Percentiles rank a stretch among this genome's conserved stretches.
These are phyloP conservation scores for Agrypnia vestita DNA, from an alignment of 1,140 invertebrate species.

Conservation along the genomic window DNA sequence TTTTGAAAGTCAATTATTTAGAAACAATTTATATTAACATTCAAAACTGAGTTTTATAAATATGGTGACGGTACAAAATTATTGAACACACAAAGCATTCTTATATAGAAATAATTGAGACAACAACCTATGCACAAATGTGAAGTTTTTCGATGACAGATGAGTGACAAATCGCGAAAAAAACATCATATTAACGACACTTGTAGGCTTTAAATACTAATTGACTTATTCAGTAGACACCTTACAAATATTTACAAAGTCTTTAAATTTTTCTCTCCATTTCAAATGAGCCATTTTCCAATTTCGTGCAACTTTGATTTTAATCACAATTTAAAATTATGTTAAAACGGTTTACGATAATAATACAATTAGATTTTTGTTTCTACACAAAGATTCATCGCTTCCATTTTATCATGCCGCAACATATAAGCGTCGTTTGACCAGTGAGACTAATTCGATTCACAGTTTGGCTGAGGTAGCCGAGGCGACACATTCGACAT, in stretches of 20 bases:
- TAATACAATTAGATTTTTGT: too few species aligned
- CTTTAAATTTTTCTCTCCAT: slow-evolving; percentile 48
- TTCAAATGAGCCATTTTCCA: slow-evolving; percentile 44
- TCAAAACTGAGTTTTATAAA: slow-evolving; percentile 17
- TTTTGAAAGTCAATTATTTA: slow-evolving; percentile 48
- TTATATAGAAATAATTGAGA: slow-evolving; percentile 48
- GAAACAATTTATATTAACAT: slow-evolving; percentile 39
- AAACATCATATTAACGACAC: slow-evolving; percentile 43
- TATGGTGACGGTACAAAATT: slow-evolving; percentile 39
- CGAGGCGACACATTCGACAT: too few species aligned
- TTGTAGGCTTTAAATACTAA: slow-evolving; percentile 55
- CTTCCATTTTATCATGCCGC: neutral
- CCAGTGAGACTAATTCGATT: too few species aligned
- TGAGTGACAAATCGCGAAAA: slow-evolving; percentile 43
- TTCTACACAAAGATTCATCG: neutral
- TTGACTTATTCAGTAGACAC: slow-evolving; percentile 42
- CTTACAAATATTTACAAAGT: slow-evolving; percentile 46
- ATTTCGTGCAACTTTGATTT: slow-evolving; percentile 16
- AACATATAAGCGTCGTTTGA: too few species aligned
- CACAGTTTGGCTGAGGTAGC: too few species aligned
- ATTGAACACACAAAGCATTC: slow-evolving; percentile 53
- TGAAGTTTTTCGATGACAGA: slow-evolving; percentile 45
- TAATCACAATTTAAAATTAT: neutral
- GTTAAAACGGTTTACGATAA: neutral
- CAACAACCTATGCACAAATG: slow-evolving; percentile 38